A percentile compares a stretch with the other conserved stretches of the same genome.
phyloP scores from a whole-genome alignment of 2,888 invertebrate species.

The Hypselothyrea guttata region DNA sequence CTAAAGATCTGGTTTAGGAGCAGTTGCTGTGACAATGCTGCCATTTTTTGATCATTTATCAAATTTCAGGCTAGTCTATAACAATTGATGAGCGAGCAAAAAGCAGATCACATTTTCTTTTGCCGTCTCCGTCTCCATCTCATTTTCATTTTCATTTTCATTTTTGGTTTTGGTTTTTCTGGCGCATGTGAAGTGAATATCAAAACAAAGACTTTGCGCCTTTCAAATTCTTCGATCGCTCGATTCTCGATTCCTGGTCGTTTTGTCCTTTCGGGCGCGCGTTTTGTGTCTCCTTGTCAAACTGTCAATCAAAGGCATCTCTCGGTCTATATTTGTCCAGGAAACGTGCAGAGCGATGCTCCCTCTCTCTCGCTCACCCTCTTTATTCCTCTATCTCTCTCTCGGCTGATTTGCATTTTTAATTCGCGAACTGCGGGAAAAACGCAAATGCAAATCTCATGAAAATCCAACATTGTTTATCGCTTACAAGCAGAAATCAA shows the following conservation, averaged over 20 bases:
- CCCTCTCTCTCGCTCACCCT: neutral
- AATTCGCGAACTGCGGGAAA: constrained; percentile 23
- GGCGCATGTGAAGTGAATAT: constrained; percentile 63
- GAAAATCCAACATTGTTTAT: constrained; percentile 60
- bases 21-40: constrained; percentile 14
- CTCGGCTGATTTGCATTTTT: constrained; percentile 32
- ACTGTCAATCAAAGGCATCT: constrained; percentile 68
- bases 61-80: constrained; percentile 64
- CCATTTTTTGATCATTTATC: constrained; percentile 65
- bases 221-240: constrained; percentile 15
- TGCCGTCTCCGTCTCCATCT: constrained; percentile 1
- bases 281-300: constrained; percentile 55
- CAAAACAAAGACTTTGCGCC: constrained; percentile 61
- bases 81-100: constrained; percentile 49
- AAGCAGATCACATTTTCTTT: constrained; percentile 64
- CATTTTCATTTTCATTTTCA: constrained; percentile 1
- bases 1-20: too few relatives aligned
- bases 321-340: constrained; percentile 36
- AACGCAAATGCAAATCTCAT: constrained; percentile 49
- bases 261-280: constrained; percentile 59
- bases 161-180: constrained; percentile 11
- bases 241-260: constrained; percentile 23
- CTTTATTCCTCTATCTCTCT: neutral
- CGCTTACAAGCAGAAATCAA: constrained; percentile 70
- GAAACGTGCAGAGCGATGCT: neutral